These are phyloP conservation scores for Temnothorax ravouxi DNA, from an alignment of 2,888 invertebrate genomes.

Conservation along the genomic window DNA sequence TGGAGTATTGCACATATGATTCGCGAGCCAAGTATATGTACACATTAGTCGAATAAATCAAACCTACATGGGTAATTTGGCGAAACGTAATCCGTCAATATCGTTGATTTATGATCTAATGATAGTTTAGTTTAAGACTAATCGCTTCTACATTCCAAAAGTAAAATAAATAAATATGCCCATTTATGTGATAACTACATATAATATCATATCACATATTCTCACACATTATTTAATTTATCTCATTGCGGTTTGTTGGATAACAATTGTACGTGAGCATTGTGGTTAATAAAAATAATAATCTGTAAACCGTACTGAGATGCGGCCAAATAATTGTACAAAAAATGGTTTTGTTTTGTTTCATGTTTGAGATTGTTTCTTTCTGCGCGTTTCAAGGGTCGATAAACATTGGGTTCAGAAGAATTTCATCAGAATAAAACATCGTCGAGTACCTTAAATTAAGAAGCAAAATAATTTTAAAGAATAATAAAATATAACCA, in stretches of 20 bases:
- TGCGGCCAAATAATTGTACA: background rate
- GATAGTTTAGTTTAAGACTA: background rate
- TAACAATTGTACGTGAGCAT: background rate
- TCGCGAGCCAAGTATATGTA: background rate
- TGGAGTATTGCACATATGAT: conserved; percentile 43
- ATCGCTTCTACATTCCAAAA: background rate
- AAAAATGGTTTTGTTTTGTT: background rate
- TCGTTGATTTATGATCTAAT: background rate
- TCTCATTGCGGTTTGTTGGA: background rate
- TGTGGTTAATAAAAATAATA: conserved; percentile 1
- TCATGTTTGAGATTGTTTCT: background rate
- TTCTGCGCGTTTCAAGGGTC: background rate
- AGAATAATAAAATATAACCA: background rate
- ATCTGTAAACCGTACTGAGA: background rate
- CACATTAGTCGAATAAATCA: background rate
- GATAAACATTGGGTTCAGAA: background rate
- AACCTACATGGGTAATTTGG: background rate
- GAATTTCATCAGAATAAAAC: conserved; percentile 2
- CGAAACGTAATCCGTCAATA: background rate
- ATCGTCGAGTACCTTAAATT: background rate
- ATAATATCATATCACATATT: background rate
- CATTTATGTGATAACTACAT: background rate
- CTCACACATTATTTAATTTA: background rate
- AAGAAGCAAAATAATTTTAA: conserved; percentile 8
- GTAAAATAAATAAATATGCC: background rate